Conservation (phyloP, 2,888 invertebrate genomes). For the Lasioglossum malachurum region DNA sequence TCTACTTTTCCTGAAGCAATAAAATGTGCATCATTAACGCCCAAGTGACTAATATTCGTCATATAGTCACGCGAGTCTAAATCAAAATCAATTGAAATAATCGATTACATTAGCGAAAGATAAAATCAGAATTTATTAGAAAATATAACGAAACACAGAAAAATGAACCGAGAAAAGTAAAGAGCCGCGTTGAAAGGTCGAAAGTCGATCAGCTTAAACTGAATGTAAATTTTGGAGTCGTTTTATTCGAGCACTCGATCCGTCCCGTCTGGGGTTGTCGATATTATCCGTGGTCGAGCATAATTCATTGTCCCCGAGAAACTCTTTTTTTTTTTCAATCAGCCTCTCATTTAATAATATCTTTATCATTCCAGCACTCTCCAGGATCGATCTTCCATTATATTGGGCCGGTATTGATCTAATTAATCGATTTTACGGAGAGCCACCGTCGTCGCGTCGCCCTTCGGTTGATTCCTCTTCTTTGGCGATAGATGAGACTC, state of each 20-base stretch:
- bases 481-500: slow-evolving; percentile 42
- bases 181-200: background rate
- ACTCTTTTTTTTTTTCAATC: slow-evolving; percentile 38
- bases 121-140: background rate
- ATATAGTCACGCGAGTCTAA: background rate
- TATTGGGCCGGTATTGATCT: slow-evolving; percentile 44
- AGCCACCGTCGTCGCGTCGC: background rate
- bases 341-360: slow-evolving; percentile 55
- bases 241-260: slow-evolving; percentile 6
- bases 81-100: background rate
- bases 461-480: slow-evolving; percentile 39
- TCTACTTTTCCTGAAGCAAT: too few relatives aligned
- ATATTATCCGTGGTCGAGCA: slow-evolving; percentile 30
- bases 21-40: too few relatives aligned
- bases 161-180: background rate
- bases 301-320: slow-evolving; percentile 30
- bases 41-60: background rate
- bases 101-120: background rate
- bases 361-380: slow-evolving; percentile 32
- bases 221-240: slow-evolving; percentile 43
- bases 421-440: slow-evolving; percentile 59
- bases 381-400: slow-evolving; percentile 29
- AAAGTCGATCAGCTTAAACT: slow-evolving; percentile 41
- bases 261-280: background rate
- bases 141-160: background rate